phyloP scores from a whole-genome alignment of 2,797 vertebrate genomes.

The Staurois parvus region DNA sequence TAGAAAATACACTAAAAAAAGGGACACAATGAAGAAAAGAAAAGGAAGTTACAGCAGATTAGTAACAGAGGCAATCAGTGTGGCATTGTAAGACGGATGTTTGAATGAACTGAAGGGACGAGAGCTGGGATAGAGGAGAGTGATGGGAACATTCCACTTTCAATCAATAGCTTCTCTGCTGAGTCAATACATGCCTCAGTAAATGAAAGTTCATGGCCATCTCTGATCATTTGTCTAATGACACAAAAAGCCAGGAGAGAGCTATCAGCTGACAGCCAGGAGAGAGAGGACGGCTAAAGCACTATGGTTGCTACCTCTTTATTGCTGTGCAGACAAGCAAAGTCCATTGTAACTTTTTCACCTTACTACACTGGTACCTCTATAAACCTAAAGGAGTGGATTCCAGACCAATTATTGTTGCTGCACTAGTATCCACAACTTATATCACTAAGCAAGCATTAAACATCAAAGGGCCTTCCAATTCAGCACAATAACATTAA shows the following conservation, averaged over 20 bases:
- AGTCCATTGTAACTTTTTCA: not conserved
- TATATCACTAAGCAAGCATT: no score
- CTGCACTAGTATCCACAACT: no score
- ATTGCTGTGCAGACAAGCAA: not conserved
- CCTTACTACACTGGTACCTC: no score
- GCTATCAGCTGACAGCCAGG: not conserved
- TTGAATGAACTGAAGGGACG: conserved; percentile 6
- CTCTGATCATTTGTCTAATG: conserved; percentile 64
- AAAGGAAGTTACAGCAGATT: conserved; percentile 31
- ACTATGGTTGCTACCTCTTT: not conserved
- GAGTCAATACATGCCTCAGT: conserved; percentile 70
- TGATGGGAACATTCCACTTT: conserved; percentile 52
- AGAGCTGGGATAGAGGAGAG: conserved; percentile 1
- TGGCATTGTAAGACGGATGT: conserved; percentile 3
- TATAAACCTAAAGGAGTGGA: no score
- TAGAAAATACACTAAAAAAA: not conserved
- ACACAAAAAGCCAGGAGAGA: conserved; percentile 31
- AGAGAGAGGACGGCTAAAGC: not conserved
- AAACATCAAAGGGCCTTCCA: no score
- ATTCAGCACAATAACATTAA: no score
- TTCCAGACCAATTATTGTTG: no score
- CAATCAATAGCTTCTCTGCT: conserved; percentile 68
- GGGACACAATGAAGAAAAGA: not conserved
- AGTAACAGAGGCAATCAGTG: not conserved
- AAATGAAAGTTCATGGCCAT: conserved; percentile 61